Evolutionary conservation across 2,797 vertebrate species (phyloP).

Genomic region (Hipposideros larvatus): DNA sequence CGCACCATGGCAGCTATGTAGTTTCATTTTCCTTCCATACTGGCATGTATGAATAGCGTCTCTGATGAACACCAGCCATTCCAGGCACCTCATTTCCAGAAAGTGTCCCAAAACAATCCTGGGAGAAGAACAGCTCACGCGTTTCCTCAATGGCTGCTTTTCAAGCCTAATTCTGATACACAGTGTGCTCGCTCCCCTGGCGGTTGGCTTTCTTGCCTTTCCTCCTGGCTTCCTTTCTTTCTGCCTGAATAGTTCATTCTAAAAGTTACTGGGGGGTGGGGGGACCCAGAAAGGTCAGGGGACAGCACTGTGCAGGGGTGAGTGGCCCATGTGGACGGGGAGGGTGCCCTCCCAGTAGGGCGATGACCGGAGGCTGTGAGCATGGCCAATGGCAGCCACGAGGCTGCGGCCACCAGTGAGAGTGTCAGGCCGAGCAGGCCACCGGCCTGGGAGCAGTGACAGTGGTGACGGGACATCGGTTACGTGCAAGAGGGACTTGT

Average conservation of each 20-base stretch:
- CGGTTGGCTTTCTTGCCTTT: accelerated
- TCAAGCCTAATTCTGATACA: not conserved
- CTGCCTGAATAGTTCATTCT: not conserved
- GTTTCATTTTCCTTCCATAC: not conserved
- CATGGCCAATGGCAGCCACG: accelerated
- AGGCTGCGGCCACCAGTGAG: accelerated
- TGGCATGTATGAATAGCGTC: not conserved
- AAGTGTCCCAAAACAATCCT: not conserved
- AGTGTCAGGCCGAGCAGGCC: accelerated
- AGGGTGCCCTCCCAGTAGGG: accelerated
- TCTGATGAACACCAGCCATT: not conserved
- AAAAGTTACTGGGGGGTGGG: not conserved
- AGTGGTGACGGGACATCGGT: no score
- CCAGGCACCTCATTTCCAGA: not conserved
- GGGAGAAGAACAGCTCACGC: not conserved
- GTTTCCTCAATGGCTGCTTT: not conserved
- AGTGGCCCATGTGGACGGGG: not conserved
- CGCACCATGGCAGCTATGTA: accelerated
- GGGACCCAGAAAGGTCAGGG: not conserved
- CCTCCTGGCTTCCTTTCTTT: not conserved
- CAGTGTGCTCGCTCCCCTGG: accelerated
- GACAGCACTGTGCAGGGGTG: accelerated
- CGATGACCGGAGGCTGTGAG: accelerated
- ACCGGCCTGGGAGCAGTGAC: not conserved
- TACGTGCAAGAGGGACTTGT: not conserved